Percentiles rank a stretch among this genome's conserved stretches.
phyloP scores from a whole-genome alignment of 2,113 vertebrate genomes.

The Gadus chalcogrammus region DNA sequence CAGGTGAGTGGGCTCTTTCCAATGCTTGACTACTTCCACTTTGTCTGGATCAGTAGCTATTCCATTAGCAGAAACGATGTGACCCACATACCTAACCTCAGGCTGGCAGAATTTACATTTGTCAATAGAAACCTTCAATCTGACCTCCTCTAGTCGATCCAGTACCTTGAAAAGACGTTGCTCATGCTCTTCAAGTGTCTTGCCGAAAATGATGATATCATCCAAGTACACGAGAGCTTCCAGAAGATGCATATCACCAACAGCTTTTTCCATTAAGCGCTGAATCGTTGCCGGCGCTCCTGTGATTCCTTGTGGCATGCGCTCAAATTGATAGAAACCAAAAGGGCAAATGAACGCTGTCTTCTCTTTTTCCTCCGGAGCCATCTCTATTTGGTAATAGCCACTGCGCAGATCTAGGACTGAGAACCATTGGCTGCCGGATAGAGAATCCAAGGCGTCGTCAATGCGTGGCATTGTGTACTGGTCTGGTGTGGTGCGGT shows the following conservation, averaged over 20 bases:
- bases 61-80: not conserved
- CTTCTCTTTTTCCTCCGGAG: not conserved
- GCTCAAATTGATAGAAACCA: not conserved
- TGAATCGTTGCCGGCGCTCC: not conserved
- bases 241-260: not conserved
- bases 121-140: constrained; percentile 6
- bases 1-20: constrained; percentile 9
- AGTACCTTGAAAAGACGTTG: not conserved
- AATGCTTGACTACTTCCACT: constrained; percentile 4
- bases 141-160: not conserved
- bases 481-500: too few species aligned
- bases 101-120: constrained; percentile 14
- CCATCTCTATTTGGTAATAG: too few species aligned
- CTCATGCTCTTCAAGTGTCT: not conserved
- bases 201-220: not conserved
- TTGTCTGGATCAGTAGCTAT: constrained; percentile 6
- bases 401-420: too few species aligned
- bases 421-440: too few species aligned
- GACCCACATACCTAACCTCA: not conserved
- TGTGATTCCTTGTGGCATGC: not conserved
- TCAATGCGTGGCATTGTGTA: too few species aligned
- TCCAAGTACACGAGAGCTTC: not conserved
- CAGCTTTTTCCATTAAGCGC: not conserved
- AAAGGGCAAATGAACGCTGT: not conserved
- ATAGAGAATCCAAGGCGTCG: too few species aligned